Evolutionary conservation across 2,888 invertebrate genomes (phyloP).

Genomic region (Ornithoptera alexandrae): DNA sequence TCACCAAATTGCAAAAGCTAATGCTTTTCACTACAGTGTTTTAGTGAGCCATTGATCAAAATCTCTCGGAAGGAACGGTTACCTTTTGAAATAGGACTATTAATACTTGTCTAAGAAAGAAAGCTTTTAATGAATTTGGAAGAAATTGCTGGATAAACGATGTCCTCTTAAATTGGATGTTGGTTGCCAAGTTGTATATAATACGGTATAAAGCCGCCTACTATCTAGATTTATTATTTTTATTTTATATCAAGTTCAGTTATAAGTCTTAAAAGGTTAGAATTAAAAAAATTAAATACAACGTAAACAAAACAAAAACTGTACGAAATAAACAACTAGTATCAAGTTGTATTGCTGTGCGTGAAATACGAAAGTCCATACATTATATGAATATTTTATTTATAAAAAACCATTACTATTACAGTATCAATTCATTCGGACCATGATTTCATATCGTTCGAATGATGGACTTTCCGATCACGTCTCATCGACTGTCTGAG

Average conservation of each 20-base stretch:
- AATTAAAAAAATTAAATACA: too few species aligned
- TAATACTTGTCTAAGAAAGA: conserved; percentile 24
- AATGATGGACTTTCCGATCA: conserved; percentile 61
- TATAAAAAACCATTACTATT: too few species aligned
- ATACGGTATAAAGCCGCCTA: background rate
- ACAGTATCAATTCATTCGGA: too few species aligned
- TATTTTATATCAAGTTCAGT: too few species aligned
- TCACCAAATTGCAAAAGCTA: conserved; percentile 7
- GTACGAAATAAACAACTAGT: too few species aligned
- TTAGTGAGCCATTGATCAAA: conserved; percentile 23
- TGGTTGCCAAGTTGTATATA: conserved; percentile 1
- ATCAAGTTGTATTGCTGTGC: too few species aligned
- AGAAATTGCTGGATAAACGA: conserved; percentile 18
- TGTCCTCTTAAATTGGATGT: conserved; percentile 13
- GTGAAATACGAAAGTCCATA: too few species aligned
- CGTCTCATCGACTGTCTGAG: conserved; percentile 76
- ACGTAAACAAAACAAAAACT: too few species aligned
- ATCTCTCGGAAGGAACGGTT: conserved; percentile 10
- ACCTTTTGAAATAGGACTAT: conserved; percentile 22
- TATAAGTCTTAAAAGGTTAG: too few species aligned
- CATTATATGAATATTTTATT: too few species aligned
- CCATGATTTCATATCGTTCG: background rate
- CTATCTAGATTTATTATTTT: background rate
- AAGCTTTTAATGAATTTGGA: conserved; percentile 24
- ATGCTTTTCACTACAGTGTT: conserved; percentile 17